Conservation (phyloP, 2,113 vertebrate genomes). For the Drymodes brunneopygia region DNA sequence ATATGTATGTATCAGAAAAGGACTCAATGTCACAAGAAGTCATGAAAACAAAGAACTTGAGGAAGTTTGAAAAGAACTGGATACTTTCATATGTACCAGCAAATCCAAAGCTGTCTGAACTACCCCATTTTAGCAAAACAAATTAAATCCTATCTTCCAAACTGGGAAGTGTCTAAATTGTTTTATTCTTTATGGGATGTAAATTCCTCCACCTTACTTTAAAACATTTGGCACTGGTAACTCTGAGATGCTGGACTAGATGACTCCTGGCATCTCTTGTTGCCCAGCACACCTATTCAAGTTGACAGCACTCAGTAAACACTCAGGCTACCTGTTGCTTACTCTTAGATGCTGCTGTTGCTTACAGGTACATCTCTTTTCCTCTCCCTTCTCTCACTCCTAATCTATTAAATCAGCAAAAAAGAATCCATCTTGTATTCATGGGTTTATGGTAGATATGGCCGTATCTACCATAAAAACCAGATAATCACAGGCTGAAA, state of each 20-base stretch:
- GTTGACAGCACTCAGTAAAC: neutral
- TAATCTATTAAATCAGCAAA: neutral
- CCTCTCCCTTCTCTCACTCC: neutral
- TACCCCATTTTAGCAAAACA: neutral
- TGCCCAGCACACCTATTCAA: neutral
- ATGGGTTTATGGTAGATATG: neutral
- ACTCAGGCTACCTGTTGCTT: neutral
- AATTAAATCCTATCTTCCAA: neutral
- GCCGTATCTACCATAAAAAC: neutral
- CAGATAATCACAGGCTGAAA: neutral
- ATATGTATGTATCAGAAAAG: neutral
- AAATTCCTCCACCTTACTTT: neutral
- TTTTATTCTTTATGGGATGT: neutral
- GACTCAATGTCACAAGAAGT: neutral
- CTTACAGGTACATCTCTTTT: neutral
- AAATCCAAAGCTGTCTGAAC: neutral
- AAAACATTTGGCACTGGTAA: neutral
- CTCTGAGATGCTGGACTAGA: neutral
- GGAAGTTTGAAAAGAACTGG: neutral
- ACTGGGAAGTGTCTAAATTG: neutral
- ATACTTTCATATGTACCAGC: neutral
- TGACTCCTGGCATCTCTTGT: neutral
- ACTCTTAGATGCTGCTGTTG: neutral
- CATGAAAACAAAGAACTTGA: neutral
- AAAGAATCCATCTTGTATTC: neutral